Evolutionary conservation across 2,888 invertebrate genomes (phyloP).

Genomic region (Dasypogon diadema): DNA sequence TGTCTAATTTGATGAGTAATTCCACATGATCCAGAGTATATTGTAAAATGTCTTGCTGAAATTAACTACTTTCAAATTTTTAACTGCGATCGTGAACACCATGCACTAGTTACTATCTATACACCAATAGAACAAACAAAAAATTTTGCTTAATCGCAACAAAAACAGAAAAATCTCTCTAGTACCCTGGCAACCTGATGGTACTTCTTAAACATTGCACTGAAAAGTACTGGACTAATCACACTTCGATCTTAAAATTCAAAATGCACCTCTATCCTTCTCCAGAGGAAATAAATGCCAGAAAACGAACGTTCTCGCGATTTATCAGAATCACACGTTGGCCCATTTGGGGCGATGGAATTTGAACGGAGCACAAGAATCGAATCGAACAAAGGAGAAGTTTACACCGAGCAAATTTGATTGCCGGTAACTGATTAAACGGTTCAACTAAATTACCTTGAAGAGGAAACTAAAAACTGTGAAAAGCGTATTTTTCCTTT

Average conservation of each 20-base stretch:
- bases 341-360: constrained; percentile 37
- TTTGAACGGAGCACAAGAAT: constrained; percentile 20
- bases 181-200: no score
- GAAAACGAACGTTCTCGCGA: constrained; percentile 39
- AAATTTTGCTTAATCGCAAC: no score
- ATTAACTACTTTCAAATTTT: no score
- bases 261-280: not conserved
- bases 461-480: constrained; percentile 18
- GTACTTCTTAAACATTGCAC: no score
- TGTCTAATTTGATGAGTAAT: no score
- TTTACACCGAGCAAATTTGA: constrained; percentile 53
- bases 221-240: constrained; percentile 20
- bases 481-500: constrained; percentile 31
- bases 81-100: no score
- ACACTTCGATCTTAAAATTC: constrained; percentile 4
- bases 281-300: constrained; percentile 37
- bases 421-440: constrained; percentile 53
- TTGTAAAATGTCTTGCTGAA: no score
- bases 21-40: no score
- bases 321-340: constrained; percentile 50
- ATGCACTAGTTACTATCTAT: no score
- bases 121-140: no score
- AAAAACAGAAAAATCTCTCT: no score
- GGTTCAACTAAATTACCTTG: constrained; percentile 45
- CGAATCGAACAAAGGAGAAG: constrained; percentile 45